Conservation (phyloP, 2,113 vertebrate genomes). For the Seriola aureovittata region DNA sequence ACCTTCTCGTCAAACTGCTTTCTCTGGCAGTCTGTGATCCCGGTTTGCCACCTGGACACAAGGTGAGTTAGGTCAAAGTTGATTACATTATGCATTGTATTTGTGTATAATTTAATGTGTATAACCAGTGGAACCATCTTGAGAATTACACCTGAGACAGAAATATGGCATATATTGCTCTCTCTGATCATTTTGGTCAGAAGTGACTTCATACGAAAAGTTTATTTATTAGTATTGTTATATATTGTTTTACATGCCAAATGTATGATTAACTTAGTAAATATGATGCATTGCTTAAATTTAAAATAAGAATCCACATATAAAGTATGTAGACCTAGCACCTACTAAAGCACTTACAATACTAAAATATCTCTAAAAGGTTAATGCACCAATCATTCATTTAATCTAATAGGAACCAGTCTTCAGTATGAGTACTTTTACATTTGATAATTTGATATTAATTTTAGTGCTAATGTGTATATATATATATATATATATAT, state of each 20-base stretch:
- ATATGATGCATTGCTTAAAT: neutral
- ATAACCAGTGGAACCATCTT: neutral
- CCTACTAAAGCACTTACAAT: neutral
- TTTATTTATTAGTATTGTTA: neutral
- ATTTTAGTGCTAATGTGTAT: neutral
- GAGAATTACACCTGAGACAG: neutral
- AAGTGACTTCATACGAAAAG: neutral
- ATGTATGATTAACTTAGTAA: neutral
- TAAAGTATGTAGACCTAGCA: neutral
- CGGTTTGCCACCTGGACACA: slow-evolving; percentile 93
- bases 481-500: no score
- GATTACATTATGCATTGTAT: neutral
- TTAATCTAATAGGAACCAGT: neutral
- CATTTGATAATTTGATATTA: neutral
- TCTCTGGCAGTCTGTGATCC: slow-evolving; percentile 96
- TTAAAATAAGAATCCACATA: neutral
- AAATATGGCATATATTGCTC: neutral
- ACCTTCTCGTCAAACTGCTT: slow-evolving; percentile 95
- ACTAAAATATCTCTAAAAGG: neutral
- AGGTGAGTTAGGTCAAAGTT: slow-evolving; percentile 82
- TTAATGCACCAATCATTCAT: neutral
- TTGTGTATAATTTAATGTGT: neutral
- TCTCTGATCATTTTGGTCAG: neutral
- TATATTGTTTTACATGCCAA: neutral
- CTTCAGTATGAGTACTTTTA: neutral